Base-by-base conservation (phyloP, 2,113 vertebrate genomes). In the Pachycephala philippinensis region DNA sequence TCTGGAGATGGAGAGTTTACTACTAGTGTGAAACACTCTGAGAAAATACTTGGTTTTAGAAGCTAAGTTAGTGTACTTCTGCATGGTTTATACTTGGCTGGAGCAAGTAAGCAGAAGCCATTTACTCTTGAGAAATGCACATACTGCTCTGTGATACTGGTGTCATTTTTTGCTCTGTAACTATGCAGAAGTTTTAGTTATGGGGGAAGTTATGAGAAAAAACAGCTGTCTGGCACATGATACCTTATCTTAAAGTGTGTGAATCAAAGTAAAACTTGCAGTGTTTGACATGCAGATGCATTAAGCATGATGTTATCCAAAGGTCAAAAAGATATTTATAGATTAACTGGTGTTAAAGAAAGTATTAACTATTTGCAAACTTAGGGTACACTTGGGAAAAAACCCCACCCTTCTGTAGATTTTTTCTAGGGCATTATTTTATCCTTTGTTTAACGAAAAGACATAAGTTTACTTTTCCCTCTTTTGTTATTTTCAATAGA, bases 311-410 rank as follows among this genome's bases (percentile, higher is more conserved):
- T 96, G 49, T 70, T 94, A 78, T 68, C 49, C 80, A 89, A 84
- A 96, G 90, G 80, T 90, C 80, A 87, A 75, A 86, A 90, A 94
- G 37, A 78, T 92, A 96, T 96, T 96, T 94, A 87, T 90, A 95
- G 83, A 80, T 87, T 90, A 92, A 81, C 56, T 75, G 47, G 60
- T 87, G 90, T 92, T 94, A 87, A 68, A 93, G 68, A 81, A 96
- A 88, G 87, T 81, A 84, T 84, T 93, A 95, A 89, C 90, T 84
- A 42, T 94, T 93, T 90, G 89, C 49, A 82, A 81, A 87, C 5
- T 42, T 42, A 42, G 44, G 22, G 42, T 78, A 78, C 15, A 16
- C 21, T 71, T 20, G 53, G 42, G 15, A 7, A 44, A 84, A 81
- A 22, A 1, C 0, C 1, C 13, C 39, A 70, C 9, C 37, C 35